phyloP scores from a whole-genome alignment of 1,140 invertebrate species.

The Zelostemma sp. region DNA sequence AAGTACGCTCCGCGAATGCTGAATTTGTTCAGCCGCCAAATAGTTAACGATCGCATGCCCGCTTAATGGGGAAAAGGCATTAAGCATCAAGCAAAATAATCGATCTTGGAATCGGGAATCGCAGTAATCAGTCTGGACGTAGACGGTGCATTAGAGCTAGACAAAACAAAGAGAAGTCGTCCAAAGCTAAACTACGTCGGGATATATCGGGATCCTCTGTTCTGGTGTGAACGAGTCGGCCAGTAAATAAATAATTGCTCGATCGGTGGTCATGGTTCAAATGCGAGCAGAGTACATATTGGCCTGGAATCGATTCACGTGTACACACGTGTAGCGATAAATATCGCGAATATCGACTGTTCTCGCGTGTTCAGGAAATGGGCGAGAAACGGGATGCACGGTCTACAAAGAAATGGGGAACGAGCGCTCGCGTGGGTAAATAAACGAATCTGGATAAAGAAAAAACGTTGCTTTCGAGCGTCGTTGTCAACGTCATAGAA shows the following conservation, averaged over 20 bases:
- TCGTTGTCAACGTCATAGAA: background rate
- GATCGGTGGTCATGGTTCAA: background rate
- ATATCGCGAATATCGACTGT: constrained; percentile 17
- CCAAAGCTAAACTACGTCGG: background rate
- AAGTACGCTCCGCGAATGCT: too few species aligned
- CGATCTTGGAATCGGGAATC: constrained; percentile 4
- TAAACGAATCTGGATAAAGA: constrained; percentile 8
- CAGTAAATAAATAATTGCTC: constrained; percentile 22
- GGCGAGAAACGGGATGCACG: background rate
- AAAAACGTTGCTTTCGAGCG: background rate
- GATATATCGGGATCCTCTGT: constrained; percentile 4
- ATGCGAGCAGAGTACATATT: constrained; percentile 9
- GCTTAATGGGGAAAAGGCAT: constrained; percentile 17
- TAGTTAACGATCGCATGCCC: constrained; percentile 16
- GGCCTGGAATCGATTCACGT: constrained; percentile 16
- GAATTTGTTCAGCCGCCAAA: too few species aligned
- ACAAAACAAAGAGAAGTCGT: background rate
- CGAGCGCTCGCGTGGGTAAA: background rate
- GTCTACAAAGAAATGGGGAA: constrained; percentile 1
- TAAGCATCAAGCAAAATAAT: constrained; percentile 9
- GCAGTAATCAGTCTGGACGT: background rate
- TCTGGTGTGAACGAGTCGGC: constrained; percentile 2
- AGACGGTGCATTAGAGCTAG: background rate
- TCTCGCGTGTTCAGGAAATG: constrained; percentile 1
- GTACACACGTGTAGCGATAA: constrained; percentile 6